Evolutionary conservation across 1,140 invertebrate species (phyloP).

Genomic region (Schmidtea mediterranea): DNA sequence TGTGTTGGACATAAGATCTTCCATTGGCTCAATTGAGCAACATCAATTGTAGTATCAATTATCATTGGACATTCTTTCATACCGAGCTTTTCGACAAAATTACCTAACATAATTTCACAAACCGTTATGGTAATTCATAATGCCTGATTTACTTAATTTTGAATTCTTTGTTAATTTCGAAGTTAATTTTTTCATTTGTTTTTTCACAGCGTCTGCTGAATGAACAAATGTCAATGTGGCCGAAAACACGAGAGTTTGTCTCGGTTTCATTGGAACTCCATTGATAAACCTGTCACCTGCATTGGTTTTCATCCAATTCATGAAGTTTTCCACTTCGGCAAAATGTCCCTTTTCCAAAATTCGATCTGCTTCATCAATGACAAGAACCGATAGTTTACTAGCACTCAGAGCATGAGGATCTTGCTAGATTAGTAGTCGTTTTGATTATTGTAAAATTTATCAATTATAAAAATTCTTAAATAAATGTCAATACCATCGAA

Average conservation of each 20-base stretch:
- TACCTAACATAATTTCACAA: slow-evolving; percentile 12
- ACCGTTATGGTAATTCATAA: too few relatives aligned
- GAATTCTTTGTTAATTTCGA: background rate
- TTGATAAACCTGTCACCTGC: slow-evolving; percentile 12
- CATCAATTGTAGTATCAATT: slow-evolving; percentile 49
- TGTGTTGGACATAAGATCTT: background rate
- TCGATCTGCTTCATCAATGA: slow-evolving; percentile 89
- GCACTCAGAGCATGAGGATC: background rate
- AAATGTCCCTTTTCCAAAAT: slow-evolving; percentile 93
- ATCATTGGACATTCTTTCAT: slow-evolving; percentile 58
- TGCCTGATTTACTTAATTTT: background rate
- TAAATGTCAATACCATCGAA: too few relatives aligned
- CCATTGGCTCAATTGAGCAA: background rate
- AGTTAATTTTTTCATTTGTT: background rate
- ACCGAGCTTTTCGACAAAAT: slow-evolving; percentile 36
- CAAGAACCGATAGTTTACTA: slow-evolving; percentile 31
- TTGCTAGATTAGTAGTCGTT: background rate
- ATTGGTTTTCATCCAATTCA: slow-evolving; percentile 49
- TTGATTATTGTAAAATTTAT: background rate
- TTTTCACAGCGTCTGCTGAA: slow-evolving; percentile 13
- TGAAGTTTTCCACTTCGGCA: slow-evolving; percentile 52
- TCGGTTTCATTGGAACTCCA: slow-evolving; percentile 17
- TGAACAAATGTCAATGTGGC: slow-evolving; percentile 73
- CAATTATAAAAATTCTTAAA: too few relatives aligned
- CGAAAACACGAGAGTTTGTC: slow-evolving; percentile 87